These are phyloP conservation scores for Automeris io DNA, from an alignment of 2,888 invertebrate genomes.

Conservation along the genomic window DNA sequence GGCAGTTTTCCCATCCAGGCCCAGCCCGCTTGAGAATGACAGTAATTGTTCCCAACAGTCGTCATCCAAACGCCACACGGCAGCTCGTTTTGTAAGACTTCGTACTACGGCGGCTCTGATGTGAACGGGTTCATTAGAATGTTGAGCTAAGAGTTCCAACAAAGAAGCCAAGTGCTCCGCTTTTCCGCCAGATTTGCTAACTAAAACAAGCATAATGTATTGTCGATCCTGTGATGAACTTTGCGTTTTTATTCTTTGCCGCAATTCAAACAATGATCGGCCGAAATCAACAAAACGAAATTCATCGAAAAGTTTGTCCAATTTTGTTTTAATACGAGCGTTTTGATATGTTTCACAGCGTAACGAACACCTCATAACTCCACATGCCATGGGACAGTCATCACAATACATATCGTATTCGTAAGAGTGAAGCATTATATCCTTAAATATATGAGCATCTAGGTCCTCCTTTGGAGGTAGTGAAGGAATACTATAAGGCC, in stretches of 20 bases:
- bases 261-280: conserved; percentile 39
- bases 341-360: conserved; percentile 6
- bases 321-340: conserved; percentile 15
- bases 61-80: conserved; percentile 37
- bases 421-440: conserved; percentile 11
- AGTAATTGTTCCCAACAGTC: conserved; percentile 36
- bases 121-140: conserved; percentile 43
- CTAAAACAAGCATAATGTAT: conserved; percentile 49
- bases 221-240: conserved; percentile 39
- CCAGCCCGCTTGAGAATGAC: conserved; percentile 37
- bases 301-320: conserved; percentile 44
- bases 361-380: not conserved
- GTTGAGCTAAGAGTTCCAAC: conserved; percentile 28
- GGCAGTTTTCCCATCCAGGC: conserved; percentile 36
- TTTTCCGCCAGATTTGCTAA: conserved; percentile 51
- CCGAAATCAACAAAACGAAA: conserved; percentile 44
- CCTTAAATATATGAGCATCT: conserved; percentile 20
- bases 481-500: conserved; percentile 29
- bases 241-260: conserved; percentile 31
- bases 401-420: not conserved
- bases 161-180: conserved; percentile 32
- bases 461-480: conserved; percentile 9
- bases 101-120: conserved; percentile 43
- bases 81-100: conserved; percentile 43
- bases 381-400: too few species aligned